Conservation (phyloP, 2,888 invertebrate species). For the Parapristionchus giblindavisi region DNA sequence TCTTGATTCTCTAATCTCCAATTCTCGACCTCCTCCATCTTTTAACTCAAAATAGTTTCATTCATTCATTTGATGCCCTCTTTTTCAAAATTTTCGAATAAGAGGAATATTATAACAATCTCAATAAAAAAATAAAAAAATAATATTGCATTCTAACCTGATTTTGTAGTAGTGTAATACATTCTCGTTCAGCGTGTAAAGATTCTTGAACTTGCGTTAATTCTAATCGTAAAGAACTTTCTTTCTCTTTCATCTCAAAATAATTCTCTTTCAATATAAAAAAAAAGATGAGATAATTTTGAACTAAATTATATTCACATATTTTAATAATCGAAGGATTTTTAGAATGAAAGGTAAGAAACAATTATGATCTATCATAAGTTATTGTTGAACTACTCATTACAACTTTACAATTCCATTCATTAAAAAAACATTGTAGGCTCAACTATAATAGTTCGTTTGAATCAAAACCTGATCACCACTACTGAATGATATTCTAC, state of each 20-base stretch:
- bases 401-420: too few species aligned
- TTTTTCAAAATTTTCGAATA: too few species aligned
- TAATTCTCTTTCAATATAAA: constrained; percentile 10
- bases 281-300: too few species aligned
- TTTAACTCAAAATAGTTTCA: constrained; percentile 40
- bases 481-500: neutral
- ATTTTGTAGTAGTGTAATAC: constrained; percentile 14
- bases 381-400: too few species aligned
- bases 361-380: too few species aligned
- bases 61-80: neutral
- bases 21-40: constrained; percentile 52
- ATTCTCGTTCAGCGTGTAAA: constrained; percentile 21
- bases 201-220: neutral
- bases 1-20: constrained; percentile 48
- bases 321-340: too few species aligned
- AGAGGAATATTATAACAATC: neutral
- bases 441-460: too few species aligned
- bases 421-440: too few species aligned
- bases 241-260: constrained; percentile 34
- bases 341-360: too few species aligned
- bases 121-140: neutral
- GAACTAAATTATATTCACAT: too few species aligned
- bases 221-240: constrained; percentile 19
- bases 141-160: constrained; percentile 1
- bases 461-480: neutral